Conservation (phyloP, 2,888 invertebrate genomes). For the Portevinia maculata region DNA sequence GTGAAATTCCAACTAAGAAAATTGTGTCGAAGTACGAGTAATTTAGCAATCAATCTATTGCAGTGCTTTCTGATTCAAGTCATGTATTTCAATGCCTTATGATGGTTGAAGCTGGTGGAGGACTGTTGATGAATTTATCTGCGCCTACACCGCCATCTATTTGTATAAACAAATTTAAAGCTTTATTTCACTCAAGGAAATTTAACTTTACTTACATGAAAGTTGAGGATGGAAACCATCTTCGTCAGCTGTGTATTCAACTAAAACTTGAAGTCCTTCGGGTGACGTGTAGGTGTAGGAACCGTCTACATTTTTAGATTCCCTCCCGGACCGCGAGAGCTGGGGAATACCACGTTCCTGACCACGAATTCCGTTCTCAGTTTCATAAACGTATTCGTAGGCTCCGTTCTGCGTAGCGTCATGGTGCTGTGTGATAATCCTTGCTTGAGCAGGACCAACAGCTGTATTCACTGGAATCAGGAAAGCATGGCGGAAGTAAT, state of each 20-base stretch:
- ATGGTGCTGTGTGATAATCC: conserved; percentile 76
- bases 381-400: conserved; percentile 79
- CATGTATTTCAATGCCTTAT: neutral
- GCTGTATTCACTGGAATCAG: neutral
- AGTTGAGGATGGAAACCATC: conserved; percentile 79
- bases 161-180: neutral
- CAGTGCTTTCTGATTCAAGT: conserved; percentile 6
- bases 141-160: conserved; percentile 59
- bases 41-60: conserved; percentile 6
- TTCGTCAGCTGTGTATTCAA: conserved; percentile 79
- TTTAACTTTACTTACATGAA: conserved; percentile 77
- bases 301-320: conserved; percentile 78
- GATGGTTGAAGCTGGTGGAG: conserved; percentile 42
- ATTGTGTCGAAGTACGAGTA: conserved; percentile 14
- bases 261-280: conserved; percentile 79
- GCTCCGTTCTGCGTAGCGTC: conserved; percentile 76
- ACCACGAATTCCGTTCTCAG: conserved; percentile 80
- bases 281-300: conserved; percentile 80
- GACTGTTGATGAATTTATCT: conserved; percentile 31
- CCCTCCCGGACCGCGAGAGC: conserved; percentile 70
- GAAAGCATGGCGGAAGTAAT: conserved; percentile 74
- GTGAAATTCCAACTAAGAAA: conserved; percentile 5
- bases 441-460: conserved; percentile 68
- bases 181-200: neutral
- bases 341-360: conserved; percentile 78